Evolutionary conservation across 2,888 invertebrate genomes (phyloP).

Genomic region (Diploptera punctata): DNA sequence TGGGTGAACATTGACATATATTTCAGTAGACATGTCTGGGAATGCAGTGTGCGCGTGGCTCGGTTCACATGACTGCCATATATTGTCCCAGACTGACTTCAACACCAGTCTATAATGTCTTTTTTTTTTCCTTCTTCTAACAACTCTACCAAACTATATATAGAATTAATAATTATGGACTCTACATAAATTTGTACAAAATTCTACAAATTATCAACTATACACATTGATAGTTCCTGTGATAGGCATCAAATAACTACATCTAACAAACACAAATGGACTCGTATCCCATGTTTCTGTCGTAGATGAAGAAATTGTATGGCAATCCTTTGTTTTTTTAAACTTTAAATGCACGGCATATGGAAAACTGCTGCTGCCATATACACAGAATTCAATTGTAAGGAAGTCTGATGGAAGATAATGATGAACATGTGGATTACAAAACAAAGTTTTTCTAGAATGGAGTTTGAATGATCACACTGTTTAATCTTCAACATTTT

Average conservation of each 20-base stretch:
- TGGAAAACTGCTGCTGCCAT: neutral
- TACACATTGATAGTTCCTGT: constrained; percentile 29
- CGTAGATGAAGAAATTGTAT: neutral
- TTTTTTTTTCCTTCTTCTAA: constrained; percentile 22
- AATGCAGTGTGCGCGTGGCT: constrained; percentile 23
- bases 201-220: constrained; percentile 40
- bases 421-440: neutral
- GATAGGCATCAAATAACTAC: constrained; percentile 6
- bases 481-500: too few relatives aligned
- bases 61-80: constrained; percentile 13
- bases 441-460: too few relatives aligned
- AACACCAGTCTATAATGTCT: constrained; percentile 7
- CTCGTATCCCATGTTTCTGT: neutral
- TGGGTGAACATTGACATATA: constrained; percentile 27
- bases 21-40: constrained; percentile 6
- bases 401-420: neutral
- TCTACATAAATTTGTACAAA: constrained; percentile 37
- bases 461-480: too few relatives aligned
- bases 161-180: constrained; percentile 4
- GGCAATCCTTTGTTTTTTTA: neutral
- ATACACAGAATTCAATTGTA: neutral
- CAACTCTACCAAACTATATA: constrained; percentile 29
- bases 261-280: neutral
- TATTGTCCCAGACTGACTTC: constrained; percentile 1
- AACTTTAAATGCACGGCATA: neutral